phyloP scores from a whole-genome alignment of 2,888 invertebrate genomes.

The Dryococelus australis region DNA sequence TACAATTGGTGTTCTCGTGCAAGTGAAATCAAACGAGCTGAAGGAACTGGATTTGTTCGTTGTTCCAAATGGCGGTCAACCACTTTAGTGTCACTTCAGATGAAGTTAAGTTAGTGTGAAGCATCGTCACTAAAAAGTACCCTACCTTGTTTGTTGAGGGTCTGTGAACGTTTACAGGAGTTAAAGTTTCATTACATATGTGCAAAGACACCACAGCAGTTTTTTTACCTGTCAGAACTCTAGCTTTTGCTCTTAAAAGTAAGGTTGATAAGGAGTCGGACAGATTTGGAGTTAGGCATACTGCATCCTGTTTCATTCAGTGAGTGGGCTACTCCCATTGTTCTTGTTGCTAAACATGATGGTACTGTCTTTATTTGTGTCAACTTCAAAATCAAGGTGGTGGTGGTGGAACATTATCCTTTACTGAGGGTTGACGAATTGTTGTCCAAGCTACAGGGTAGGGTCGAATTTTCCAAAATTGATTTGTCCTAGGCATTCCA shows the following conservation, averaged over 20 bases:
- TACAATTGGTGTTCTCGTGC: neutral
- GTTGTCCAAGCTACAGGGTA: neutral
- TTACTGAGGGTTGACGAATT: neutral
- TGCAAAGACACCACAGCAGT: neutral
- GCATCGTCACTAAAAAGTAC: neutral
- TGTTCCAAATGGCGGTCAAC: neutral
- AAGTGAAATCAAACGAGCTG: neutral
- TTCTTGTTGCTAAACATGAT: neutral
- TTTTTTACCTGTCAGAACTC: neutral
- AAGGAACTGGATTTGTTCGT: neutral
- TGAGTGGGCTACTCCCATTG: neutral
- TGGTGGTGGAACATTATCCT: conserved; percentile 22
- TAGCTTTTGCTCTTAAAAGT: neutral
- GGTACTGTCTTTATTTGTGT: neutral
- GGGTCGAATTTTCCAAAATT: neutral
- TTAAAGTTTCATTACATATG: neutral
- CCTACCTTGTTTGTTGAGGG: neutral
- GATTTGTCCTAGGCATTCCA: neutral
- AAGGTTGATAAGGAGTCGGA: neutral
- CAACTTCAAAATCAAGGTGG: neutral
- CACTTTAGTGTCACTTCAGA: neutral
- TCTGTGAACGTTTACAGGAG: neutral
- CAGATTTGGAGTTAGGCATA: neutral
- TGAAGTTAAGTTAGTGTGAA: neutral
- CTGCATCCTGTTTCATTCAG: neutral